Conservation (phyloP, 2,797 vertebrate genomes). For the Meriones psammophilus region DNA sequence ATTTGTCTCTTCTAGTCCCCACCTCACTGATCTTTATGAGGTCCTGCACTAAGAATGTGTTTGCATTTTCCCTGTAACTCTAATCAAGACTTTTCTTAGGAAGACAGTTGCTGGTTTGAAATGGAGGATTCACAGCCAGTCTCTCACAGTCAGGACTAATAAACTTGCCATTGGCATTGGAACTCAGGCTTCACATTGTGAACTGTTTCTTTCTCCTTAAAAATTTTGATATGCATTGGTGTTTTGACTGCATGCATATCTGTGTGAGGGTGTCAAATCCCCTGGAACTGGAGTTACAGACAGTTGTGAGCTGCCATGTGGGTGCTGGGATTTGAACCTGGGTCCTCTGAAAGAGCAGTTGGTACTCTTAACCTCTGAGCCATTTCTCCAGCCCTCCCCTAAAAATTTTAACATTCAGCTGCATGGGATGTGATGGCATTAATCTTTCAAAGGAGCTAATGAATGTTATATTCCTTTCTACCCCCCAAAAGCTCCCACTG, state of each 20-base stretch:
- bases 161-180: neutral
- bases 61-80: neutral
- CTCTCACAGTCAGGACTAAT: neutral
- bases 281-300: no score
- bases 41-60: neutral
- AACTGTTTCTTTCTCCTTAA: neutral
- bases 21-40: neutral
- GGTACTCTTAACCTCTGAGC: no score
- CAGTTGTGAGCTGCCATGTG: no score
- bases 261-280: no score
- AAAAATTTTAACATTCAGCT: neutral
- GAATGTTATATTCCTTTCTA: neutral
- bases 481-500: fast-evolving
- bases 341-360: no score
- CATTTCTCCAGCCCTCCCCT: no score
- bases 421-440: fast-evolving
- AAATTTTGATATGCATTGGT: no score
- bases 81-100: neutral
- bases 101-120: neutral
- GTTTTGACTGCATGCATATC: no score
- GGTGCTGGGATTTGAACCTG: no score
- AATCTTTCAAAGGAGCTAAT: neutral
- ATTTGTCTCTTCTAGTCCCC: neutral
- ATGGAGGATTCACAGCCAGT: neutral
- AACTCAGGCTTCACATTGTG: neutral